Evolutionary conservation across 2,888 invertebrate genomes (phyloP), one percentile per base, ranked within the genome.

Genomic region (Zygogramma bicolorata): DNA sequence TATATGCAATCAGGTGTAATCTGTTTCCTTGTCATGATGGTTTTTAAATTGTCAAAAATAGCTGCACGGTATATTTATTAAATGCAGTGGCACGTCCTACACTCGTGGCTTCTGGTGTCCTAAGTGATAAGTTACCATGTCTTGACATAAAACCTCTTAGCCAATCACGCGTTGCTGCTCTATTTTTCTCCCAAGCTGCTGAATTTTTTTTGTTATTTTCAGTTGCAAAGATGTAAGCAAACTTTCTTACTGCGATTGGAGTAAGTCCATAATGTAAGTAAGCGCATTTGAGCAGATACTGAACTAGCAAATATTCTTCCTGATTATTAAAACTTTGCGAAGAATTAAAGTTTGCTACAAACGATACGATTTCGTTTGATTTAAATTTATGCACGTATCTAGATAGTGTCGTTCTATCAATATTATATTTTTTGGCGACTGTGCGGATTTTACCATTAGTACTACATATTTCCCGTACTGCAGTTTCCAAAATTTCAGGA

Each of bases 331-430:
- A 53, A 53, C n/a, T 53, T 53, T 53, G 53, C 53, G 53, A 53
- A 53, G 53, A 53, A 53, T 53, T 53, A 53, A 53, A 53, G 53
- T 53, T 22, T 58, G 58, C 58, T 58, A 58, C 58, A 58, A 58
- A 58, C 58, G 58, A 58, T 58, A 58, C 58, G 20, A 58, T n/a
- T 58, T 58, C 58, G 25, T 58, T 58, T 58, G 58, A 58, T 25
- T 58, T 58, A 58, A 58, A 22, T 25, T 58, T 25, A 8, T 58
- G 25, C 7, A 53, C 53, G 53, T 53, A 53, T 18, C n/a, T n/a
- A n/a, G n/a, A n/a, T n/a, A n/a, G n/a, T n/a, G n/a, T 53, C 15
- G 53, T 53, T 53, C 53, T 53, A 53, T 53, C 53, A 53, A 53
- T 53, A 53, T 53, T 53, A 53, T 15, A 53, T 53, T 53, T 53